Evolutionary conservation across 1,140 invertebrate genomes (phyloP), one percentile per base, ranked within the genome.

Genomic region (Drosophila gunungcola): DNA sequence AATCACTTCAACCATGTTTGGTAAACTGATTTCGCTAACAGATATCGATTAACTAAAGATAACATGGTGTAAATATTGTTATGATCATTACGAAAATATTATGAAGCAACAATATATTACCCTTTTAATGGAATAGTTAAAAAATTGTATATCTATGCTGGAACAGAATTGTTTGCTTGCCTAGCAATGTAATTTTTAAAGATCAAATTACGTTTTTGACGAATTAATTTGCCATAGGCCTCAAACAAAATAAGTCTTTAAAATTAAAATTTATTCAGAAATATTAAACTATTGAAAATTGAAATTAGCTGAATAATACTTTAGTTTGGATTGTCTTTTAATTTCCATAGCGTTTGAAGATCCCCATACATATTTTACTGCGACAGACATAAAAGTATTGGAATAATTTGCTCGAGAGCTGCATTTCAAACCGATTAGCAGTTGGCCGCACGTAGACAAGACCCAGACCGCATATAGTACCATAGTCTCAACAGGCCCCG

Each of bases 381-480:
- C 13, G 11, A 62, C 13, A 16, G 11, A 62, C 9, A 57, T 57
- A 27, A 27, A 11, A 43, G 9, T 27, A 42, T 27, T 27, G 9
- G 27, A 49, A 49, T 64, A 68, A 64, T n/a, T n/a, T n/a, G n/a
- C n/a, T n/a, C n/a, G n/a, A 48, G 45, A n/a, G 11, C 5, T 48
- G 3, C 2, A 32, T 32, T 3, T 13, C 3, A 11, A 49, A 25
- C 4, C 25, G 45, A 58, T 48, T 34, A 61, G 21, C 34, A 61
- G 34, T 27, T n/a, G 43, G 56, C 4, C 42, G 36, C 57, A 65
- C 25, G 57, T 65, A 65, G 63, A 62, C 62, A 39, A 68, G 29
- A 42, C 21, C 32, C 34, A 42, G 65, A 38, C 46, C 25, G 10
- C 38, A 68, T 69, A 25, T 32, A 32, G 29, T 32, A 6, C 11